Base-by-base conservation (phyloP, 2,797 vertebrate genomes). In the Enteromius argenteus region DNA sequence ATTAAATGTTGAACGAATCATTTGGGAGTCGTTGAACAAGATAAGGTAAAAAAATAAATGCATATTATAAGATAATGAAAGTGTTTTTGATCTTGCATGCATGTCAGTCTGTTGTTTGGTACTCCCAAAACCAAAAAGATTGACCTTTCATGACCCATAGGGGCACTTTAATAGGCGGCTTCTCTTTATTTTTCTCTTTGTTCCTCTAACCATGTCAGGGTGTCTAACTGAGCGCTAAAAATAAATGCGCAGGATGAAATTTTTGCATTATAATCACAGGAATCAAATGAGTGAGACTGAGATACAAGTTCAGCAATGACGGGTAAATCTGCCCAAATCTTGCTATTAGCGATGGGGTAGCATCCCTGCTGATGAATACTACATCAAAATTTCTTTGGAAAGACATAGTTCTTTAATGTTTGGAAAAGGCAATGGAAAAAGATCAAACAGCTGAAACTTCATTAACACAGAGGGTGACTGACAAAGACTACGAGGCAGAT, bases 341-440 rank as follows among this genome's bases (percentile, higher is more conserved):
- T 53, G 9, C 32, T 68, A 78, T 56, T n/a, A 30, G 19, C 32
- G n/a, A 42, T 35, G 39, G 21, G 27, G 53, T 44, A 51, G 44
- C 72, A 32, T 37, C 30, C 27, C 17, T 1, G 44, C n/a, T 67
- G 49, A 35, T 39, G n/a, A 72, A 62, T 67, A 62, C 74, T 72
- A 68, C 37, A 73, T 74, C 15, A 62, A 67, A n/a, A 53, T 8
- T 39, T 37, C 62, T 60, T 53, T 73, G 14, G 39, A 74, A 86
- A 62, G 6, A n/a, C 8, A 49, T 46, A 39, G 27, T 15, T 37
- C 79, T 69, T 37, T 69, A 44, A 69, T 53, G 37, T 80, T 42
- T 71, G 13, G 35, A 71, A 37, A 21, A 67, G 3, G 32, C 23
- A 4, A 68, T 21, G 15, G 19, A 64, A 44, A 58, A 49, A 37